phyloP scores from a whole-genome alignment of 2,888 invertebrate species.

The Hypolimnas misippus region DNA sequence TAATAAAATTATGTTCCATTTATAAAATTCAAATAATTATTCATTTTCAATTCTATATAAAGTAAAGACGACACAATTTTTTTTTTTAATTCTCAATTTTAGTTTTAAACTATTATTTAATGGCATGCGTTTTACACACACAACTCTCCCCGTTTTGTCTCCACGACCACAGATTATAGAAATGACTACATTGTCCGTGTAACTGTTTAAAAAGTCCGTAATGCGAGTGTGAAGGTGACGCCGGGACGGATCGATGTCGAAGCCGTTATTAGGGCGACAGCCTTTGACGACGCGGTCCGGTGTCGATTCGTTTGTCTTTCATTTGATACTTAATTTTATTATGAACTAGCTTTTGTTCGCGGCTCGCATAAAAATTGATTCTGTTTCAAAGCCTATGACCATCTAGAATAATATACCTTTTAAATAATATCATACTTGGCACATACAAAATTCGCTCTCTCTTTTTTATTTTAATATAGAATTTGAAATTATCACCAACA shows the following conservation, averaged over 20 bases:
- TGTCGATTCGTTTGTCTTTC: conserved; percentile 48
- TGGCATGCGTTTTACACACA: background rate
- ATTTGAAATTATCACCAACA: too few relatives aligned
- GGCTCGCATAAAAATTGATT: too few relatives aligned
- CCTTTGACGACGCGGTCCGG: conserved; percentile 76
- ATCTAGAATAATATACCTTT: too few relatives aligned
- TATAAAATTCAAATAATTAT: too few relatives aligned
- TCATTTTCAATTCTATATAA: background rate
- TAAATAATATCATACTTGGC: too few relatives aligned
- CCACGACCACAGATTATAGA: conserved; percentile 1
- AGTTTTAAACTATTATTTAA: too few relatives aligned
- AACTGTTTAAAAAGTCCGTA: conserved; percentile 27
- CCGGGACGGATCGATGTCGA: conserved; percentile 77
- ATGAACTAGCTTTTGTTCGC: too few relatives aligned
- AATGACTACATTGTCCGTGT: conserved; percentile 1
- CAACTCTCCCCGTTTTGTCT: background rate
- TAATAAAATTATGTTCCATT: background rate
- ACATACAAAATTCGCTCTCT: too few relatives aligned
- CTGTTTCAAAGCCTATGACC: too few relatives aligned
- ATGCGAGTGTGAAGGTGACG: conserved; percentile 46
- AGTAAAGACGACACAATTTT: background rate
- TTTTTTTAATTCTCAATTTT: too few relatives aligned
- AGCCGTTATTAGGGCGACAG: conserved; percentile 84
- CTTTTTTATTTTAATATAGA: too few relatives aligned
- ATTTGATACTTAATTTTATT: too few relatives aligned